Evolutionary conservation across 2,113 vertebrate species (phyloP).

Genomic region (Nycticorax nycticorax): DNA sequence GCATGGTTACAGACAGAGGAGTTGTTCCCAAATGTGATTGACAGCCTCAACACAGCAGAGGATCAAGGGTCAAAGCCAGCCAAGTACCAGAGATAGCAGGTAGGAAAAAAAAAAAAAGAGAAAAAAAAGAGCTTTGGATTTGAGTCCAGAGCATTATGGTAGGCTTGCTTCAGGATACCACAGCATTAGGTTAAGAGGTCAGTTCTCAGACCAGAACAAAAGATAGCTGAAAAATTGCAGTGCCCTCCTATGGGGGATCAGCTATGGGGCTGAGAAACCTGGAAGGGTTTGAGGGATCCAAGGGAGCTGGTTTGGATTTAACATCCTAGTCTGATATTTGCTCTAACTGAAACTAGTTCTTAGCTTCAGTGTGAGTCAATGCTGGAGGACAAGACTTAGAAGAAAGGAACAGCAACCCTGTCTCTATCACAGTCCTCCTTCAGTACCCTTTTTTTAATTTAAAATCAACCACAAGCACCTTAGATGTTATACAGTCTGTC

Average conservation of each 20-base stretch:
- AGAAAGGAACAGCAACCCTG: background rate
- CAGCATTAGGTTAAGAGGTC: background rate
- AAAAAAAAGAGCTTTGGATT: background rate
- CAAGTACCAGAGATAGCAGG: background rate
- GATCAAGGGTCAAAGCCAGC: background rate
- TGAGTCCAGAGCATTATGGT: background rate
- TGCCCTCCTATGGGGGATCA: background rate
- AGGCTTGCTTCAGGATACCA: background rate
- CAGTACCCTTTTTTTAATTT: background rate
- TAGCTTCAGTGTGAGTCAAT: background rate
- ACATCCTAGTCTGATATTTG: background rate
- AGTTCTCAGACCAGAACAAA: background rate
- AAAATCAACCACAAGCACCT: fast-evolving
- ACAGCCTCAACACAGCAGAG: background rate
- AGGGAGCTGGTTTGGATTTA: background rate
- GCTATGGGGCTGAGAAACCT: background rate
- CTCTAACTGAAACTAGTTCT: background rate
- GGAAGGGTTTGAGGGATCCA: background rate
- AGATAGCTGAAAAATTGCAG: background rate
- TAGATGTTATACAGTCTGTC: fast-evolving
- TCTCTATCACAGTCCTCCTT: background rate
- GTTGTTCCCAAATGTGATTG: background rate
- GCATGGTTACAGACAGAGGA: background rate
- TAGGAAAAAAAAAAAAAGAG: too few species aligned
- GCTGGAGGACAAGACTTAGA: background rate